Percentiles rank a stretch among this genome's conserved stretches.
phyloP scores from a whole-genome alignment of 2,797 vertebrate species.

The Borostomias antarcticus region DNA sequence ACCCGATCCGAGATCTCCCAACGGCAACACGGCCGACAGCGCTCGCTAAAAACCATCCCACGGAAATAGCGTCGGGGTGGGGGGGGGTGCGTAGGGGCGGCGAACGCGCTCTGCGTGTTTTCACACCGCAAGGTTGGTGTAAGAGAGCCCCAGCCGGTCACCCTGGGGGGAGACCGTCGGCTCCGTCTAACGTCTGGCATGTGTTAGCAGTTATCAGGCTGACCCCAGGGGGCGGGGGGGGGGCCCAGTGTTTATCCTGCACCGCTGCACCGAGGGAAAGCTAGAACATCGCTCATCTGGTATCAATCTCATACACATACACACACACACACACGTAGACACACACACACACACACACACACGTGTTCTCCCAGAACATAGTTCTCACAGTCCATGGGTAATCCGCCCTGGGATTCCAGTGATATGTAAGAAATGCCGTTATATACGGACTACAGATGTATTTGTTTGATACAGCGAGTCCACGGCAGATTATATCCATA shows the following conservation, averaged over 20 bases:
- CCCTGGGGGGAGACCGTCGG: constrained; percentile 16
- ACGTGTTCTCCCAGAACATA: constrained; percentile 26
- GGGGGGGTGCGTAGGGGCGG: neutral
- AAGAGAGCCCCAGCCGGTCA: neutral
- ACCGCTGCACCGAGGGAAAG: constrained; percentile 13
- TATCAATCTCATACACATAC: constrained; percentile 30
- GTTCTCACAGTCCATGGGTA: constrained; percentile 1
- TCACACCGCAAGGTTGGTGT: neutral
- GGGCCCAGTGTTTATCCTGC: constrained; percentile 27
- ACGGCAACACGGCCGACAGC: too few relatives aligned
- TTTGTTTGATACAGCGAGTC: too few relatives aligned
- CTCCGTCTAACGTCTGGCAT: constrained; percentile 33
- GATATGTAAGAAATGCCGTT: neutral
- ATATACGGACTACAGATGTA: neutral
- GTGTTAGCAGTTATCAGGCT: constrained; percentile 32
- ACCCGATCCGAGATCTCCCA: neutral
- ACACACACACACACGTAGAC: neutral
- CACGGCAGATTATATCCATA: neutral
- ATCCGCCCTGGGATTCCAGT: constrained; percentile 18
- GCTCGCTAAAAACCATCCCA: neutral
- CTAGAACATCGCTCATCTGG: constrained; percentile 35
- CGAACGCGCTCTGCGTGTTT: too few relatives aligned
- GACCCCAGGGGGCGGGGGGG: constrained; percentile 10
- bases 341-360: too few relatives aligned
- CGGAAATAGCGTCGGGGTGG: neutral